Percentiles rank a stretch among this genome's conserved stretches.
These are phyloP conservation scores for Seriola aureovittata DNA, from an alignment of 2,113 vertebrate genomes.

Conservation along the genomic window DNA sequence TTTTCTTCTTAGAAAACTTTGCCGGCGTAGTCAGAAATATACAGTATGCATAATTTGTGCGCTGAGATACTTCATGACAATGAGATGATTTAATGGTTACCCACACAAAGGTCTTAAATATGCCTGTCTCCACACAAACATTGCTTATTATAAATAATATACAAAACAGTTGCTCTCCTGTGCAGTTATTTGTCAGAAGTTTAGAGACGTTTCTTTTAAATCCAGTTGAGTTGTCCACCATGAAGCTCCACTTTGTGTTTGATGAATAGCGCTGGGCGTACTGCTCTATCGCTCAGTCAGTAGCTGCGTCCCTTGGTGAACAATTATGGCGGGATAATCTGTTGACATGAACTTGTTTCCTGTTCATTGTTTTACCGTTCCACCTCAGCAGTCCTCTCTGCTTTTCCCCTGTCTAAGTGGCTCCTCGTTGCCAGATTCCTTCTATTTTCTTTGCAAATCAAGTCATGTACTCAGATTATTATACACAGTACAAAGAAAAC, in stretches of 20 bases:
- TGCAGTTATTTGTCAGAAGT: conserved; percentile 3
- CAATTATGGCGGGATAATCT: conserved; percentile 72
- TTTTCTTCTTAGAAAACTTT: background rate
- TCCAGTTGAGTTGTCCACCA: conserved; percentile 41
- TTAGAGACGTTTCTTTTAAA: conserved; percentile 5
- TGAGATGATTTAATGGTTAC: background rate
- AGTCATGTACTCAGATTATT: conserved; percentile 82
- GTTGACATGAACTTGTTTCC: conserved; percentile 78
- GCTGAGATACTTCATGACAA: background rate
- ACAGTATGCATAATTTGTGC: background rate
- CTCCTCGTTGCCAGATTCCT: conserved; percentile 70
- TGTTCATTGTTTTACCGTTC: conserved; percentile 74
- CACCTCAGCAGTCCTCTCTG: conserved; percentile 60
- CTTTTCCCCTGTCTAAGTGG: conserved; percentile 60
- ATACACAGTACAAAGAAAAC: conserved; percentile 85
- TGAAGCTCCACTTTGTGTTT: conserved; percentile 36
- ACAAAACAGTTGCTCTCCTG: background rate
- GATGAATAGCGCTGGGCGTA: conserved; percentile 46
- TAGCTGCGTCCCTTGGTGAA: conserved; percentile 59
- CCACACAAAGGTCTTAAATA: background rate
- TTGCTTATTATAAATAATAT: background rate
- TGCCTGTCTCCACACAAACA: background rate
- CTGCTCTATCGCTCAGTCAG: conserved; percentile 55
- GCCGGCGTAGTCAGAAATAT: too few species aligned
- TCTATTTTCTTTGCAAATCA: conserved; percentile 79